Evolutionary conservation across 2,888 invertebrate genomes (phyloP).

Genomic region (Andrena praecox): DNA sequence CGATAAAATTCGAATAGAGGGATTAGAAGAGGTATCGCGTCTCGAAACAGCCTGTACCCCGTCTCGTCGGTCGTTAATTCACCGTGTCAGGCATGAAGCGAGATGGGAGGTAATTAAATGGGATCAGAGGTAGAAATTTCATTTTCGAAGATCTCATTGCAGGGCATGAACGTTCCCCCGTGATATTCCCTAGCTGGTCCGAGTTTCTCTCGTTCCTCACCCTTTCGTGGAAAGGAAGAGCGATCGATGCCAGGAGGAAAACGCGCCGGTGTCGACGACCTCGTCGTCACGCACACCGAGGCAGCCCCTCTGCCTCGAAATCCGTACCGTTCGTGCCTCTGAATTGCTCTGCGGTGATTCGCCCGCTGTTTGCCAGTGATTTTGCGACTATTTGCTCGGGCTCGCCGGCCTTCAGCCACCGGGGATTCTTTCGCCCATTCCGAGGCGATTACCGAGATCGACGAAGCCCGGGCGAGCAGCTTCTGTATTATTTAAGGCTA

Average conservation of each 20-base stretch:
- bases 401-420: constrained; percentile 31
- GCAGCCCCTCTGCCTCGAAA: constrained; percentile 26
- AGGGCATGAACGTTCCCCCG: neutral
- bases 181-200: neutral
- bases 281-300: constrained; percentile 52
- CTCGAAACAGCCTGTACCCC: no score
- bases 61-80: neutral
- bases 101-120: constrained; percentile 41
- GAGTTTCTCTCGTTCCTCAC: constrained; percentile 16
- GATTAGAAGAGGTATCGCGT: neutral
- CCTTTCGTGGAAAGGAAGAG: constrained; percentile 48
- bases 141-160: constrained; percentile 31
- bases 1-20: neutral
- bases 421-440: neutral
- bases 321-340: constrained; percentile 15
- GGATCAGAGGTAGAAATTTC: constrained; percentile 21
- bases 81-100: neutral
- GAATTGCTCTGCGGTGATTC: constrained; percentile 43
- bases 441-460: neutral
- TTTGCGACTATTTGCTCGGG: constrained; percentile 16
- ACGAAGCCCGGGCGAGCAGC: neutral
- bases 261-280: constrained; percentile 61
- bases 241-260: constrained; percentile 60
- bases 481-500: neutral
- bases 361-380: constrained; percentile 34